Evolutionary conservation across 2,113 vertebrate species (phyloP), one percentile per base, ranked within the genome.

Genomic region (Periophthalmus modestus): DNA sequence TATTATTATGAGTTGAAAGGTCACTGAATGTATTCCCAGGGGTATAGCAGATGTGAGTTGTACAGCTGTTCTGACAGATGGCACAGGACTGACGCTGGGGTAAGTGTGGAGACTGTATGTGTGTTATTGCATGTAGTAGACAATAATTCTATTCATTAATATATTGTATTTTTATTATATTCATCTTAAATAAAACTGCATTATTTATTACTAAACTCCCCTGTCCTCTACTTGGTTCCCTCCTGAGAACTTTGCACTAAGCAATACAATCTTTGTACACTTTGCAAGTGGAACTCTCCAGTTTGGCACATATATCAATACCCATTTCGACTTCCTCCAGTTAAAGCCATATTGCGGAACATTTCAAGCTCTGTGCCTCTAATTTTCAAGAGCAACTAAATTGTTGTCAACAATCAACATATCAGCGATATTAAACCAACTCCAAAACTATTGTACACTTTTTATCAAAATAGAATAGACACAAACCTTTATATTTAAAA

Each of bases 1-100:
- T 28, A 73, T 28, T 66, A 11, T 61, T 12, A 11, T 70, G 68
- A 16, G 57, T 59, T 28, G 57, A 76, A 59, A 80, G 62, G 80
- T 84, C 66, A 68, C n/a, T 59, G 48, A 73, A 21, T 46, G 65
- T 68, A 55, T 52, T 77, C 72, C 77, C 34, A 16, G 34, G 76
- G 46, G 34, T 55, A 24, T 43, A 57, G 39, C 82, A 80, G 71
- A 61, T 79, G 81, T 78, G 46, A 24, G 18, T 83, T 72, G 55
- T 75, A 63, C 86, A 89, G 82, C 76, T 90, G 88, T 85, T 73
- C 48, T 13, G 68, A 66, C 87, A 89, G 89, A 90, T 89, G 89
- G 63, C 34, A 67, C 75, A 68, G 63, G 65, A 66, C 69, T 78
- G 67, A 59, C 39, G 58, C 19, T 48, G 47, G 18, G 46, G 15